Evolutionary conservation across 2,113 vertebrate species (phyloP), one percentile per base, ranked within the genome.

Genomic region (Aegotheles bennettii): DNA sequence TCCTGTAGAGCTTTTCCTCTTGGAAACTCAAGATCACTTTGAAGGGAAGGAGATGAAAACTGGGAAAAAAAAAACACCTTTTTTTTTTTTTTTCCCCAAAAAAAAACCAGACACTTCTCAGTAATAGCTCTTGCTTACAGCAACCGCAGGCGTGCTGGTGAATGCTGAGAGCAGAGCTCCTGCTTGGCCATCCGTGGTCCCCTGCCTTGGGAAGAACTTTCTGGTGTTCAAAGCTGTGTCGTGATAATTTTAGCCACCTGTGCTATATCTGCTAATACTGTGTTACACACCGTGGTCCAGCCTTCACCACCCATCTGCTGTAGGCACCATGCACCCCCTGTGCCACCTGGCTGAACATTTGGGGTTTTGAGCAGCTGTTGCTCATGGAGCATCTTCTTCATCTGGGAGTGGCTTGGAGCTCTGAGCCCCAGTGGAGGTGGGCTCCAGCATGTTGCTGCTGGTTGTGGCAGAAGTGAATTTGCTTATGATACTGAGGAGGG

Each of bases 111-210:
- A 20, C 38, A 2, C 25, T 43, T 63, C 56, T 60, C 25, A 57
- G 50, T n/a, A 71, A 12, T 38, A 68, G n/a, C 51, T 87, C 60
- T 67, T 78, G 51, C 53, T 88, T 63, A 13, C 50, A 95, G 89
- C 87, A 84, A 1, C 28, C 68, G 29, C 1, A 0, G 63, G 33
- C 10, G 3, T 43, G 13, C n/a, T n/a, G n/a, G n/a, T n/a, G n/a
- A n/a, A n/a, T 2, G 0, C 18, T 28, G 25, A 0, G 1, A 45
- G 78, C 31, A 0, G 0, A 73, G 70, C 20, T 53, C 47, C 35
- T 35, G 43, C 86, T 42, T 28, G 47, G 79, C 35, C 53, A 2
- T 7, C 24, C 67, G 6, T 21, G 75, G 40, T 51, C 33, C 19
- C 35, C 13, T 50, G 51, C 7, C 56, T 75, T 43, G 40, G 31